A percentile compares a stretch with the other conserved stretches of the same genome.
Conservation (phyloP, 2,888 invertebrate species). For the Empis livida region DNA sequence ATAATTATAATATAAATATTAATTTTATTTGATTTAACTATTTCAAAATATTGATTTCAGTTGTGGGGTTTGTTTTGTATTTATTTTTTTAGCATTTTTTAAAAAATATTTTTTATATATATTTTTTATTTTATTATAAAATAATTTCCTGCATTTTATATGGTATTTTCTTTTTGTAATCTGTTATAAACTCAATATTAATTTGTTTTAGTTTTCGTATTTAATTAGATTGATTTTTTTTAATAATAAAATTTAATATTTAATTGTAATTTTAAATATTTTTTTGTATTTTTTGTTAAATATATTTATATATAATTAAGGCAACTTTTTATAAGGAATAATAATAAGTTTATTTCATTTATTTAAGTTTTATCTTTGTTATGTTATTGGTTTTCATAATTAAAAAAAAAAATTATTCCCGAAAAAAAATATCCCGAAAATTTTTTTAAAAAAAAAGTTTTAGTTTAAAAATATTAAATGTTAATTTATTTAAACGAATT, state of each 20-base stretch:
- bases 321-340: constrained; percentile 2
- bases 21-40: background rate
- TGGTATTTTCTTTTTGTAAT: background rate
- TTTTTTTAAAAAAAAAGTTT: no score
- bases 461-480: no score
- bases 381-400: background rate
- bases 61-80: background rate
- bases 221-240: background rate
- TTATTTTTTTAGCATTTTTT: background rate
- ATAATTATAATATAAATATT: background rate
- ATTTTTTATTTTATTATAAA: background rate
- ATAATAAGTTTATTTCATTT: background rate
- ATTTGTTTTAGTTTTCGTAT: background rate
- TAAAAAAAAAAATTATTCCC: no score
- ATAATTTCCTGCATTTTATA: background rate
- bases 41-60: background rate
- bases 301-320: background rate
- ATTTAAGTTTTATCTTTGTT: background rate
- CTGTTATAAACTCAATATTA: background rate
- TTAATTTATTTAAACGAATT: no score
- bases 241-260: background rate
- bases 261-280: background rate
- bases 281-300: background rate
- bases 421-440: no score
- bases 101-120: background rate